Percentiles rank a stretch among this genome's conserved stretches.
These are phyloP conservation scores for Onychomys arenicola DNA, from an alignment of 2,797 vertebrate genomes.

Conservation along the genomic window DNA sequence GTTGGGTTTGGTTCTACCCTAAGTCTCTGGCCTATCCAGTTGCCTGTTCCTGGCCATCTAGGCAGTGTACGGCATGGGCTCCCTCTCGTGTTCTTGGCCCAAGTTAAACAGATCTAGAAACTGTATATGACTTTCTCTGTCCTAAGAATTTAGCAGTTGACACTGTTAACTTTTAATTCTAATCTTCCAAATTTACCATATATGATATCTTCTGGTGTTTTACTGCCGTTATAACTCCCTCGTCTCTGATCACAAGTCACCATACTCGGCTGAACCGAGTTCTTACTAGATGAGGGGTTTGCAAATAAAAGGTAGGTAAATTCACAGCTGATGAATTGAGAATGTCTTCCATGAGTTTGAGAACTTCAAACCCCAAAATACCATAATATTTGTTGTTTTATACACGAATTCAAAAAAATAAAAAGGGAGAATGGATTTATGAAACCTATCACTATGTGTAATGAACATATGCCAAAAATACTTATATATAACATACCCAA, in stretches of 20 bases:
- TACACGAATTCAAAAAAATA: not conserved
- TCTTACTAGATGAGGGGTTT: not conserved
- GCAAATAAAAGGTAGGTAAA: not conserved
- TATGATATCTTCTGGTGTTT: not conserved
- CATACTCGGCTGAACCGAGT: not conserved
- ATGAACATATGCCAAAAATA: not conserved
- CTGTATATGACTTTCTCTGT: not conserved
- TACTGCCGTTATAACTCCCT: not conserved
- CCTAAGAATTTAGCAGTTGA: not conserved
- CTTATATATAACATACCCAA: not conserved
- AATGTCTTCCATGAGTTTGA: not conserved
- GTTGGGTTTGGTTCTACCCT: not conserved
- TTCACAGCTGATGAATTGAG: not conserved
- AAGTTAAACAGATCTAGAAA: not conserved
- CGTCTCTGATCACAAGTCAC: not conserved
- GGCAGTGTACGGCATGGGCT: not conserved
- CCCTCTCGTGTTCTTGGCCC: fast-evolving
- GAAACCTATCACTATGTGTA: not conserved
- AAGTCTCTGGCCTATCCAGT: not conserved
- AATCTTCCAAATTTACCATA: not conserved
- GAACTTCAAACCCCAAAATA: not conserved
- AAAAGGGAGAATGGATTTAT: not conserved
- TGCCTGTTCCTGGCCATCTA: not conserved
- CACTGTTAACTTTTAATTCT: not conserved
- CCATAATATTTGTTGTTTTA: not conserved